These are phyloP conservation scores for Dasypolia templi DNA, from an alignment of 2,888 invertebrate genomes.

Conservation along the genomic window DNA sequence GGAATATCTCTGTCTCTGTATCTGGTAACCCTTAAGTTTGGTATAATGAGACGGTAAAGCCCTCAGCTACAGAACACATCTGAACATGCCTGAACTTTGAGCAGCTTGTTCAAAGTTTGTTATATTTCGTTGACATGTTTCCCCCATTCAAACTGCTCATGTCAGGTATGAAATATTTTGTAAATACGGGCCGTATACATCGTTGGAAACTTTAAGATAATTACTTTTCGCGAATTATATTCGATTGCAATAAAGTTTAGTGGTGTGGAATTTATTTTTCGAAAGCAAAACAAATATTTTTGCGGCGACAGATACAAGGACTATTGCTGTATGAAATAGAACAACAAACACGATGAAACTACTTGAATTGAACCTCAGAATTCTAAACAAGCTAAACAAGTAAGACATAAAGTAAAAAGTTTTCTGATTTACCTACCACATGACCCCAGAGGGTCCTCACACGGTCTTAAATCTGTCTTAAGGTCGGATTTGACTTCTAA, in stretches of 20 bases:
- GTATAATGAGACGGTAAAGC: constrained; percentile 53
- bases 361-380: constrained; percentile 42
- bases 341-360: constrained; percentile 28
- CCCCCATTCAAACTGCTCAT: constrained; percentile 21
- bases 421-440: constrained; percentile 45
- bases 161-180: constrained; percentile 14
- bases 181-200: constrained; percentile 37
- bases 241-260: constrained; percentile 19
- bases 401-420: constrained; percentile 29
- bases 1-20: no score
- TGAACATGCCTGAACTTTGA: constrained; percentile 46
- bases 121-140: constrained; percentile 28
- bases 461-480: constrained; percentile 52
- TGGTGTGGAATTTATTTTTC: no score
- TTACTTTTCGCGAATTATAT: constrained; percentile 22
- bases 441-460: constrained; percentile 24
- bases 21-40: constrained; percentile 29
- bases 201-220: constrained; percentile 30
- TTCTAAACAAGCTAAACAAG: constrained; percentile 50
- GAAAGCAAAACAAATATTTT: constrained; percentile 47
- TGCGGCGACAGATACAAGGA: neutral
- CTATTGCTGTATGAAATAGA: constrained; percentile 22
- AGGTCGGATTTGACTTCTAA: constrained; percentile 55
- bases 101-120: constrained; percentile 54
- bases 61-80: constrained; percentile 42